Conservation (phyloP, 2,888 invertebrate species). For the Cosmorhoe ocellata region DNA sequence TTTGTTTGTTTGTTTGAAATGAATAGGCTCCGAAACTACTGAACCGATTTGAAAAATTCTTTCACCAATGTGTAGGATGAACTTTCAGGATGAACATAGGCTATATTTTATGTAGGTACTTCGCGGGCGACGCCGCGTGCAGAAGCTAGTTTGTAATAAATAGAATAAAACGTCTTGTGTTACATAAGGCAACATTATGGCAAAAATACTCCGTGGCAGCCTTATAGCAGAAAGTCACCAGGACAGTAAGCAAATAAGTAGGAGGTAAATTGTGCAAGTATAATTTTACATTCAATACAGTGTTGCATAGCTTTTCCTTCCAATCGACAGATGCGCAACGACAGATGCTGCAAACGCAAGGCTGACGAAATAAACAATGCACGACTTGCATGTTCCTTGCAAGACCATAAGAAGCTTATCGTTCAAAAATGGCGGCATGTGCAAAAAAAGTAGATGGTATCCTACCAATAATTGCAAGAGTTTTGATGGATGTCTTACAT, state of each 20-base stretch:
- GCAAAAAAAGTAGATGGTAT: constrained; percentile 46
- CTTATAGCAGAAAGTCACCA: too few species aligned
- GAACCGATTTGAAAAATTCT: too few species aligned
- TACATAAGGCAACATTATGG: too few species aligned
- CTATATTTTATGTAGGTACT: too few species aligned
- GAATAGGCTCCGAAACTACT: too few species aligned
- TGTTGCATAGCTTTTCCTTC: constrained; percentile 33
- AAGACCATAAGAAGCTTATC: constrained; percentile 25
- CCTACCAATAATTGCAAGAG: background rate
- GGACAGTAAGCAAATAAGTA: background rate
- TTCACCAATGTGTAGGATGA: too few species aligned
- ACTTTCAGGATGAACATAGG: too few species aligned
- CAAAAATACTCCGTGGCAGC: too few species aligned
- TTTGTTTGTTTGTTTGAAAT: too few species aligned
- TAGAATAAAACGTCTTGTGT: too few species aligned
- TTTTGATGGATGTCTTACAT: constrained; percentile 1
- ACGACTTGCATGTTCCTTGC: constrained; percentile 20
- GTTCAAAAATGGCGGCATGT: constrained; percentile 56
- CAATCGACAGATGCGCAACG: constrained; percentile 47
- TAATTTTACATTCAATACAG: constrained; percentile 26
- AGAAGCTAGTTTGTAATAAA: too few species aligned
- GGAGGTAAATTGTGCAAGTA: constrained; percentile 20
- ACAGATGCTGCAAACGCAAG: constrained; percentile 48
- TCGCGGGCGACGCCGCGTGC: too few species aligned
- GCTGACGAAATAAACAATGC: constrained; percentile 36